Conservation (phyloP, 1,140 invertebrate genomes). For the Cepaea nemoralis region DNA sequence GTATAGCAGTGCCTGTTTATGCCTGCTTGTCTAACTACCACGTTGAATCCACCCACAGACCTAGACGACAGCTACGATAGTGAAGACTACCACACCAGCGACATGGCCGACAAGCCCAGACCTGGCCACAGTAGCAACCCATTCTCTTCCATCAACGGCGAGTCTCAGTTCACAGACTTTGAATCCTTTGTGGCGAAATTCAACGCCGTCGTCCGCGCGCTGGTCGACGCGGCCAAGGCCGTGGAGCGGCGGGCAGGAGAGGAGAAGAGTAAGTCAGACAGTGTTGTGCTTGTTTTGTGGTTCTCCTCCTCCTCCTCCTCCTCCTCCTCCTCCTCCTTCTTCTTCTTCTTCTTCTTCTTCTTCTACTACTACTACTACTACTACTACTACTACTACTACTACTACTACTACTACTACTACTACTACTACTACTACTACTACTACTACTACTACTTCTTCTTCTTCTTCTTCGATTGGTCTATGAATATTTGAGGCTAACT, state of each 20-base stretch:
- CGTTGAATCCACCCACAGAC: constrained; percentile 8
- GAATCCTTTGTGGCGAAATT: constrained; percentile 32
- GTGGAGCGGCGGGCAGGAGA: constrained; percentile 27
- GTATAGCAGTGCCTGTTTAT: no score
- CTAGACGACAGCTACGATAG: constrained; percentile 38
- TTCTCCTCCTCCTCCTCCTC: background rate
- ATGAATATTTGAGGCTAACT: no score
- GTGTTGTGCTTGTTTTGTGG: background rate
- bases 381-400: no score
- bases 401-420: no score
- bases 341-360: no score
- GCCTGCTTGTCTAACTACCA: no score
- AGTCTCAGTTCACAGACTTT: background rate
- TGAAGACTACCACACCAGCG: constrained; percentile 35
- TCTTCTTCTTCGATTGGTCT: no score
- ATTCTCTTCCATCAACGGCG: background rate
- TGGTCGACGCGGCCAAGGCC: constrained; percentile 31
- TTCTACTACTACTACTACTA: no score
- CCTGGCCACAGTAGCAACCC: constrained; percentile 4
- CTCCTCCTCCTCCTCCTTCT: background rate
- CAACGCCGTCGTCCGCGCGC: constrained; percentile 29
- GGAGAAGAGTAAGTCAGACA: constrained; percentile 27
- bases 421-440: no score
- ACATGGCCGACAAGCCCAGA: background rate
- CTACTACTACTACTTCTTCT: no score